Conservation (phyloP, 2,888 invertebrate genomes). For the Cactoblastis cactorum region DNA sequence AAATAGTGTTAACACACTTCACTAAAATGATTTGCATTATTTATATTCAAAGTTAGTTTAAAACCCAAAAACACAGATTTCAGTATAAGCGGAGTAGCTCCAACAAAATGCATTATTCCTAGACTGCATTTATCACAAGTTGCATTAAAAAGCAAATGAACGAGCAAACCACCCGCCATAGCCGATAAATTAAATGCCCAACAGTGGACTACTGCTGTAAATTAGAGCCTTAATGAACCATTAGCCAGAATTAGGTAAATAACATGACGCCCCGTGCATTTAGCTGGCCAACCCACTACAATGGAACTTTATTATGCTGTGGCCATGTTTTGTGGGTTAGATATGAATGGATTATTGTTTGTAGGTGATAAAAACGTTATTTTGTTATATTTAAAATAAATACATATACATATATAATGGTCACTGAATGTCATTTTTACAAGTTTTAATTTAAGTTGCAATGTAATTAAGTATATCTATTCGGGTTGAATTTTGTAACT, state of each 20-base stretch:
- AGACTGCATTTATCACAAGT: slow-evolving; percentile 7
- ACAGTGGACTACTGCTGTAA: slow-evolving; percentile 28
- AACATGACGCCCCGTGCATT: slow-evolving; percentile 30
- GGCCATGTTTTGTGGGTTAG: not conserved
- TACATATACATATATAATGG: no score
- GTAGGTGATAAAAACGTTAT: not conserved
- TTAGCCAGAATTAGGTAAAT: slow-evolving; percentile 44
- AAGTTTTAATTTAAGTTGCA: no score
- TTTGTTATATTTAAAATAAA: no score
- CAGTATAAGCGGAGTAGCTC: not conserved
- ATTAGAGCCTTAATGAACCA: slow-evolving; percentile 45
- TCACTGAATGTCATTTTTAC: no score
- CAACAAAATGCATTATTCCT: not conserved
- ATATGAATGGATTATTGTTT: no score
- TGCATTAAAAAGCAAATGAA: slow-evolving; percentile 9
- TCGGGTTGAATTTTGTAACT: no score
- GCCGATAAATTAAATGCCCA: slow-evolving; percentile 30
- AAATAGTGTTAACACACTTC: no score
- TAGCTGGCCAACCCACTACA: slow-evolving; percentile 1
- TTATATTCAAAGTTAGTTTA: no score
- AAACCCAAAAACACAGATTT: no score
- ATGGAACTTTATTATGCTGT: slow-evolving; percentile 3
- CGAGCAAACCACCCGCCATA: slow-evolving; percentile 1
- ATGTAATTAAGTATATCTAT: no score
- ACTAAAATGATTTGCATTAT: no score